phyloP scores from a whole-genome alignment of 2,113 vertebrate genomes.

The Anoura caudifer region DNA sequence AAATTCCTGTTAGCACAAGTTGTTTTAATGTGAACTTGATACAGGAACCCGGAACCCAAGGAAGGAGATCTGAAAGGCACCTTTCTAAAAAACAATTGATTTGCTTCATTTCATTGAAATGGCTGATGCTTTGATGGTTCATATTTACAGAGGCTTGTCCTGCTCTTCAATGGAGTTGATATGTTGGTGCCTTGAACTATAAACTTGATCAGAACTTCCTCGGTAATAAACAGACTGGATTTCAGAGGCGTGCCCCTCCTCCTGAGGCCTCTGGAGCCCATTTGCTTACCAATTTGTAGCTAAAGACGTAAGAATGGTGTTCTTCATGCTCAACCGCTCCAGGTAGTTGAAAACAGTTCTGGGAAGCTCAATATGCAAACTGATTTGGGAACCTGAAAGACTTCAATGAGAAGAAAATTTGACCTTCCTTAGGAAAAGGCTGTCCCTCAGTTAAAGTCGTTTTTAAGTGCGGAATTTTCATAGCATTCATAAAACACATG shows the following conservation, averaged over 20 bases:
- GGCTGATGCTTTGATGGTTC: constrained; percentile 87
- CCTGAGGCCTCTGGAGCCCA: constrained; percentile 68
- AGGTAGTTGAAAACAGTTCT: constrained; percentile 79
- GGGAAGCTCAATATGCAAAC: constrained; percentile 83
- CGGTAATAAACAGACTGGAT: constrained; percentile 82
- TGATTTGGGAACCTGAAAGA: constrained; percentile 76
- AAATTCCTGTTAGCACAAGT: constrained; percentile 66
- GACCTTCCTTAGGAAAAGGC: constrained; percentile 76
- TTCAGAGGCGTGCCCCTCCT: constrained; percentile 74
- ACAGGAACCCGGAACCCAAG: constrained; percentile 72
- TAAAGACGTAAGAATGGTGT: constrained; percentile 82
- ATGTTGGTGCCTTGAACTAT: constrained; percentile 83
- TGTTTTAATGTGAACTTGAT: constrained; percentile 78
- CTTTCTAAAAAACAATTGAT: constrained; percentile 84
- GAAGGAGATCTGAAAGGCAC: constrained; percentile 87
- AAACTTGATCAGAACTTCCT: constrained; percentile 86
- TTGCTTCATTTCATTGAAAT: constrained; percentile 89
- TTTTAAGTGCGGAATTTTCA: constrained; percentile 14
- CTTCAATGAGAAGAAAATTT: constrained; percentile 73
- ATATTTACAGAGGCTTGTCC: constrained; percentile 86
- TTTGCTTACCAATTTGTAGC: constrained; percentile 83
- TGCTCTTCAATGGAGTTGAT: constrained; percentile 82
- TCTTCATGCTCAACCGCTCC: constrained; percentile 82
- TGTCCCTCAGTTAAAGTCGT: constrained; percentile 38
- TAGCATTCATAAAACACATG: background rate